Evolutionary conservation across 2,113 vertebrate species (phyloP).

Genomic region (zebrafish (Danio rerio)): GRCz12tu NC_133196.1:24236001-24236500

Average conservation of each 20-base stretch:
- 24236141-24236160: conserved; percentile 12
- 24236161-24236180: neutral
- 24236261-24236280: neutral
- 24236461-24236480: neutral
- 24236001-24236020: neutral
- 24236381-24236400: conserved; percentile 92
- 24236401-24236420: conserved; percentile 98
- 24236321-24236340: neutral
- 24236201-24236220: conserved; percentile 17
- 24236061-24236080: conserved; percentile 40
- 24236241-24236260: conserved; percentile 12
- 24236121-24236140: conserved; percentile 6
- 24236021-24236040: conserved; percentile 7
- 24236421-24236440: neutral
- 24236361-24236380: conserved; percentile 87
- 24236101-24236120: conserved; percentile 17
- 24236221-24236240: conserved; percentile 1
- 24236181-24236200: neutral
- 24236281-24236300: neutral
- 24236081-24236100: conserved; percentile 21
- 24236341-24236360: conserved; percentile 19
- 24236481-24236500: neutral
- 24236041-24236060: conserved; percentile 6
- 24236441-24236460: neutral
- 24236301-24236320: conserved; percentile 22